Percentiles rank a stretch among this genome's conserved stretches.
Conservation (phyloP, 2,797 vertebrate species). For the Neoniphon sammara region DNA sequence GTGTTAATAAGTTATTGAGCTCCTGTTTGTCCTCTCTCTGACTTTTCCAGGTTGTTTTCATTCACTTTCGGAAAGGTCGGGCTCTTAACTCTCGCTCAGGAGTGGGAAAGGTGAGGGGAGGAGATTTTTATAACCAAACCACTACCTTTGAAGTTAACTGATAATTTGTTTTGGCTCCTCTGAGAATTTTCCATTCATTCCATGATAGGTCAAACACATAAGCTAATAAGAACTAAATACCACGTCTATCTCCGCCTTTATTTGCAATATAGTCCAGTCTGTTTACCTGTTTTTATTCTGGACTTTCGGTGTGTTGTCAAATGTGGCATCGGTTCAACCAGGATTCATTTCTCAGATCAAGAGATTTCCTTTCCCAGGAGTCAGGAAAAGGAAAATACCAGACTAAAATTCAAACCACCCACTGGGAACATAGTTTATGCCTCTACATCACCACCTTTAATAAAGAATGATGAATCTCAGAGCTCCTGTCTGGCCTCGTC, state of each 20-base stretch:
- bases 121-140: constrained; percentile 30
- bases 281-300: constrained; percentile 25
- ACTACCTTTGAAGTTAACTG: constrained; percentile 40
- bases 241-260: constrained; percentile 30
- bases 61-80: constrained; percentile 33
- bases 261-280: constrained; percentile 51
- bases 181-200: constrained; percentile 23
- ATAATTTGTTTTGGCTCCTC: constrained; percentile 30
- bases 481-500: constrained; percentile 9
- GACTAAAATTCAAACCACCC: neutral
- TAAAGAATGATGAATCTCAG: constrained; percentile 43
- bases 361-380: neutral
- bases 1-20: constrained; percentile 33
- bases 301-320: neutral
- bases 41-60: constrained; percentile 11
- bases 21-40: constrained; percentile 29
- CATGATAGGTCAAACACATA: no score
- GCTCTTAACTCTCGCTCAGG: neutral
- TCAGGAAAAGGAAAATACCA: neutral
- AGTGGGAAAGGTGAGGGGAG: constrained; percentile 34
- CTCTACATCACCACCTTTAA: constrained; percentile 6
- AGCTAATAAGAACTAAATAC: neutral
- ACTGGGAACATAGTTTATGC: neutral
- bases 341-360: neutral
- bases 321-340: constrained; percentile 16